Conservation (phyloP, 2,113 vertebrate species). For the Dascyllus trimaculatus region DNA sequence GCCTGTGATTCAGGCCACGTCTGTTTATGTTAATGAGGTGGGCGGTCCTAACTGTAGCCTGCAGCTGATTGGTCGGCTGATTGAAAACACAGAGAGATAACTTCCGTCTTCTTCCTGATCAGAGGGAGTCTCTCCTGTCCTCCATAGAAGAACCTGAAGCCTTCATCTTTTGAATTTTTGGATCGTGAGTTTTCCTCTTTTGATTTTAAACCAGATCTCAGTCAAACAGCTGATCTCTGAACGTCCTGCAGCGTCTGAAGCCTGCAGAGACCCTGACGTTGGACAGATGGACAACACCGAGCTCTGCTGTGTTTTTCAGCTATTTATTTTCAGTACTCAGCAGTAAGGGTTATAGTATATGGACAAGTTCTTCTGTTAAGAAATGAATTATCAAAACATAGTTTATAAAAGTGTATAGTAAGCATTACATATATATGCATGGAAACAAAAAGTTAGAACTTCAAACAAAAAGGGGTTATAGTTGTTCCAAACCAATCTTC, state of each 20-base stretch:
- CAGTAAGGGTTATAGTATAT: constrained; percentile 86
- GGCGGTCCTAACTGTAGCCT: too few relatives aligned
- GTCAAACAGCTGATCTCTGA: too few relatives aligned
- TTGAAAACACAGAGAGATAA: too few relatives aligned
- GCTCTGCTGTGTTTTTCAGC: constrained; percentile 58
- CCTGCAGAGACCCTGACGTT: background rate
- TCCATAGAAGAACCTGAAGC: too few relatives aligned
- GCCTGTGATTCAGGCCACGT: too few relatives aligned
- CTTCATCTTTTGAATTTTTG: too few relatives aligned
- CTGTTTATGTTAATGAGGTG: too few relatives aligned
- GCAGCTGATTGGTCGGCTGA: too few relatives aligned
- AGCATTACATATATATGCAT: constrained; percentile 83
- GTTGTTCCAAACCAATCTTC: constrained; percentile 66
- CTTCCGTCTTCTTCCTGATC: too few relatives aligned
- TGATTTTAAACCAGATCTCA: too few relatives aligned
- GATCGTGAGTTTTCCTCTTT: too few relatives aligned
- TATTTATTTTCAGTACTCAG: constrained; percentile 87
- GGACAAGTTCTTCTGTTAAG: constrained; percentile 85
- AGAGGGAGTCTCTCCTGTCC: too few relatives aligned
- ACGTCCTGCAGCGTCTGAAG: background rate
- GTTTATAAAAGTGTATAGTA: constrained; percentile 87
- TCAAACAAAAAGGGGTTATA: constrained; percentile 69
- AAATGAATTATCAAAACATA: constrained; percentile 88
- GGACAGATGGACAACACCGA: constrained; percentile 54
- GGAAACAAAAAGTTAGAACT: constrained; percentile 71